Percentiles rank a stretch among this genome's conserved stretches.
Conservation (phyloP, 1,140 invertebrate species). For the Drosophila biarmipes region DNA sequence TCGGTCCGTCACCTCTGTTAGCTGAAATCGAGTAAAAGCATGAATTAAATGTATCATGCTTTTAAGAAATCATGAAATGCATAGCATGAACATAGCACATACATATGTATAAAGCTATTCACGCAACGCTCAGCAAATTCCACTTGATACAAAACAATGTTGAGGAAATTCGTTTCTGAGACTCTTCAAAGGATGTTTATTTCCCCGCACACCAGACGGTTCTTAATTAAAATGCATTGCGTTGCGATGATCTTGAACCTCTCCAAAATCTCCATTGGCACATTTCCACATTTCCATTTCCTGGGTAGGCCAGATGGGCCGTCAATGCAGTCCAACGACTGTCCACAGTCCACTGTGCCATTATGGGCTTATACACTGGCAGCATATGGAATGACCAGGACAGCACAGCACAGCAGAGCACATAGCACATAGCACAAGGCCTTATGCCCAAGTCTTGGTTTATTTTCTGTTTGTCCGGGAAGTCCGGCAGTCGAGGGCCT, state of each 20-base stretch:
- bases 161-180: background rate
- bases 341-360: conserved; percentile 37
- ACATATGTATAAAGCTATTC: too few species aligned
- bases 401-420: conserved; percentile 28
- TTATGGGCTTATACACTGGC: conserved; percentile 30
- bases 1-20: too few species aligned
- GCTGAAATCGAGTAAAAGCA: too few species aligned
- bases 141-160: background rate
- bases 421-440: conserved; percentile 22
- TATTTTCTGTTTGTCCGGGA: conserved; percentile 35
- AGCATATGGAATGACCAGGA: conserved; percentile 46
- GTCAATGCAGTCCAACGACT: conserved; percentile 3
- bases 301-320: background rate
- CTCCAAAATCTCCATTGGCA: background rate
- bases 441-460: conserved; percentile 35
- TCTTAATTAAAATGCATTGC: background rate
- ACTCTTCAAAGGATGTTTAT: background rate
- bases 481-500: conserved; percentile 25
- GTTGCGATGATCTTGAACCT: conserved; percentile 1
- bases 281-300: background rate
- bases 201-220: background rate
- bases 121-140: too few species aligned
- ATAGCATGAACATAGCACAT: too few species aligned
- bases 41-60: too few species aligned
- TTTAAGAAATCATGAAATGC: too few species aligned